These are phyloP conservation scores for Pelusios castaneus DNA, from an alignment of 2,113 vertebrate species.

Conservation along the genomic window DNA sequence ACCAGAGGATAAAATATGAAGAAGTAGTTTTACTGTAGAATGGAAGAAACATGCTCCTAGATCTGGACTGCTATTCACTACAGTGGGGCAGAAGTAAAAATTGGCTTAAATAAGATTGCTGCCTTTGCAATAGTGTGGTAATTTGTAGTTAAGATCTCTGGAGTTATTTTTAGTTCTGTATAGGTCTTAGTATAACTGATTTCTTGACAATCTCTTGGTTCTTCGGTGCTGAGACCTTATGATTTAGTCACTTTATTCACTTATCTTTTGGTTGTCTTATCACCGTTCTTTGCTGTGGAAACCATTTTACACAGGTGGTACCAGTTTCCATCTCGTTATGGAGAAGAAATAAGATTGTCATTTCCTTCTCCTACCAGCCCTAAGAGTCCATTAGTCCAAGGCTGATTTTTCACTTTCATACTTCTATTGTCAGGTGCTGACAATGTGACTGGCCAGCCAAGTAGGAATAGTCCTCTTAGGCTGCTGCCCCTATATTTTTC, in stretches of 20 bases:
- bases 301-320: background rate
- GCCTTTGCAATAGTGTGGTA: background rate
- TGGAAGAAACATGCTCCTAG: background rate
- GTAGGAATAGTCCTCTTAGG: rapidly evolving
- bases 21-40: background rate
- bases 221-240: background rate
- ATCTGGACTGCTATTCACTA: background rate
- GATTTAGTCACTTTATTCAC: background rate
- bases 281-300: background rate
- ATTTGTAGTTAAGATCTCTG: background rate
- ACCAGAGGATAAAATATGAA: background rate
- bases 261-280: background rate
- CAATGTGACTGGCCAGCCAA: background rate
- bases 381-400: background rate
- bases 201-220: background rate
- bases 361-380: background rate
- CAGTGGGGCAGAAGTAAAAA: background rate
- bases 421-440: background rate
- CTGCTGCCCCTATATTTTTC: background rate
- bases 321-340: background rate
- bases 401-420: background rate
- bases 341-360: background rate
- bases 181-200: background rate
- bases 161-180: background rate
- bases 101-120: background rate